Evolutionary conservation across 2,797 vertebrate genomes (phyloP).

Genomic region (Columba guinea): DNA sequence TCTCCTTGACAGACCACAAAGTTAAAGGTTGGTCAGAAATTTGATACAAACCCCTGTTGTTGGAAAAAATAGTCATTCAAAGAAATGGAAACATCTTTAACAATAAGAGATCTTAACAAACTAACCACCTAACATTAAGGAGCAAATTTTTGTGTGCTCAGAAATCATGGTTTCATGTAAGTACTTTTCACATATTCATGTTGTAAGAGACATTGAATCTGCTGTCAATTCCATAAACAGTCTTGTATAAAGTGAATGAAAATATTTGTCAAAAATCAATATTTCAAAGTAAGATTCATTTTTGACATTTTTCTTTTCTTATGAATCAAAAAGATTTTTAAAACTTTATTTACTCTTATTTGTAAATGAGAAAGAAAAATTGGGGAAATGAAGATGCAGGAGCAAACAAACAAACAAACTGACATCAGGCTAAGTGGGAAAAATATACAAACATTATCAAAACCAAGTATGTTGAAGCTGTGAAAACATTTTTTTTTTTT

Average conservation of each 20-base stretch:
- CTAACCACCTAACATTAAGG: not conserved
- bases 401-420: not conserved
- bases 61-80: not conserved
- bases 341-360: not conserved
- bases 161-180: not conserved
- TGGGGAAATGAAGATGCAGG: not conserved
- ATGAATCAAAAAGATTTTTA: not conserved
- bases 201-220: not conserved
- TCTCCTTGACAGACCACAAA: not conserved
- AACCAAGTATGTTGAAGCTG: not conserved
- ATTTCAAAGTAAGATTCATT: not conserved
- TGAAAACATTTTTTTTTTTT: not conserved
- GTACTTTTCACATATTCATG: not conserved
- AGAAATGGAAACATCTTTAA: not conserved
- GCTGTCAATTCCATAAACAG: not conserved
- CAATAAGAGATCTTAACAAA: not conserved
- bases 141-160: not conserved
- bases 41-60: rapidly evolving
- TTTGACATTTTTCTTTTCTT: not conserved
- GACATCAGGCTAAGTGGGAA: not conserved
- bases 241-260: not conserved
- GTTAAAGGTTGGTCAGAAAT: not conserved
- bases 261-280: not conserved
- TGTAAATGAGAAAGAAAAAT: not conserved
- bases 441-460: not conserved